Percentiles rank a stretch among this genome's conserved stretches.
Conservation (phyloP, 1,140 invertebrate species). For the Cryptotermes secundus region DNA sequence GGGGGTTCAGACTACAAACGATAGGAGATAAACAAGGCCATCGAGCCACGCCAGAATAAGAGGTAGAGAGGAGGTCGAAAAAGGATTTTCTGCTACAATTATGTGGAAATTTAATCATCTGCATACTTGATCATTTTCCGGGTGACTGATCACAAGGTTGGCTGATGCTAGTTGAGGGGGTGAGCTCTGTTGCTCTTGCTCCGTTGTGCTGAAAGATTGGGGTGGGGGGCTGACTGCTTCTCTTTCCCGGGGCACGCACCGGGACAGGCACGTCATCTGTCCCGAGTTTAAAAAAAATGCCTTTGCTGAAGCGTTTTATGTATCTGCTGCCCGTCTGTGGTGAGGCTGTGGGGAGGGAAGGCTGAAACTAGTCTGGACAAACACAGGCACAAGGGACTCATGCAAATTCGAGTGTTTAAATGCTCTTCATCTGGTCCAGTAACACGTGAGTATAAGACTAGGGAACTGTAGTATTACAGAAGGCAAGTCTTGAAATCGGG, state of each 20-base stretch:
- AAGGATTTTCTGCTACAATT: constrained; percentile 33
- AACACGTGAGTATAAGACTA: no score
- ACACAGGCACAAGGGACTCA: background rate
- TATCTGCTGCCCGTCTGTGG: background rate
- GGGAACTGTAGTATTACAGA: no score
- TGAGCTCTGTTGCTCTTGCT: background rate
- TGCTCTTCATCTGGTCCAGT: no score
- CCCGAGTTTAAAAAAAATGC: background rate
- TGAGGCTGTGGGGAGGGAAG: background rate
- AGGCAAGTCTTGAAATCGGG: no score
- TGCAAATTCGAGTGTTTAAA: no score
- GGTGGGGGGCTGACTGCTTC: background rate
- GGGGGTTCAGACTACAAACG: background rate
- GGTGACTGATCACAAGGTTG: constrained; percentile 36
- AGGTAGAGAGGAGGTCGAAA: background rate
- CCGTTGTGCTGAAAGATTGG: background rate
- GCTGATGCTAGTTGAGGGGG: background rate
- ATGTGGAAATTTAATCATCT: constrained; percentile 37
- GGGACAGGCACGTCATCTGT: background rate
- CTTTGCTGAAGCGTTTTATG: background rate
- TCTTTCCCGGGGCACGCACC: background rate
- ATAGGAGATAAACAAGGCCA: background rate
- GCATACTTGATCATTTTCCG: constrained; percentile 39
- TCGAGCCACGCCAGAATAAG: constrained; percentile 9
- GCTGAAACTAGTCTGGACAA: background rate